phyloP scores from a whole-genome alignment of 2,888 invertebrate genomes.

The Hoplodrina blanda region DNA sequence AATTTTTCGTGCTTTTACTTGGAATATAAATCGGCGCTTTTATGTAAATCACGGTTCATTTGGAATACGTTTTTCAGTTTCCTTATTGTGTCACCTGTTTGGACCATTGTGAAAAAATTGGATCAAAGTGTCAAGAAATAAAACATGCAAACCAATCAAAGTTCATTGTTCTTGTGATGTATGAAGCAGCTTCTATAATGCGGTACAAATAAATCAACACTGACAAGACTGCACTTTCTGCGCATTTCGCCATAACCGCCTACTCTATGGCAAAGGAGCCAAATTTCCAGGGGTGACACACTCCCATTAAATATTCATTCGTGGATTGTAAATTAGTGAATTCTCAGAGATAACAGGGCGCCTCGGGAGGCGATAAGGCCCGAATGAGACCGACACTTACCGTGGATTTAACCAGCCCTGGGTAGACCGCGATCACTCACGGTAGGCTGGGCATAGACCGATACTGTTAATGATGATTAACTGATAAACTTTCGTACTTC shows the following conservation, averaged over 20 bases:
- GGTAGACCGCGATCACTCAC: slow-evolving; percentile 62
- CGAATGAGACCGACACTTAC: slow-evolving; percentile 66
- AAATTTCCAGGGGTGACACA: slow-evolving; percentile 85
- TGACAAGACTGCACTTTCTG: slow-evolving; percentile 44
- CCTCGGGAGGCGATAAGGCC: slow-evolving; percentile 74
- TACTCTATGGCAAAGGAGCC: slow-evolving; percentile 63
- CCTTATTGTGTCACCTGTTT: slow-evolving; percentile 32
- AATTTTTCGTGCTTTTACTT: slow-evolving; percentile 44
- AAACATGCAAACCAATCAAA: not conserved
- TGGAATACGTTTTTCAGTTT: slow-evolving; percentile 44
- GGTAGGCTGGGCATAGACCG: slow-evolving; percentile 49
- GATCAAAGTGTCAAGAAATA: not conserved
- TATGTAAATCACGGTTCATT: slow-evolving; percentile 51
- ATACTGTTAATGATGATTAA: slow-evolving; percentile 54
- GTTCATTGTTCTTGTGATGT: not conserved
- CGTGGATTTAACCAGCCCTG: slow-evolving; percentile 66
- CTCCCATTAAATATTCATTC: slow-evolving; percentile 86
- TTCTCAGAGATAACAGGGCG: slow-evolving; percentile 76
- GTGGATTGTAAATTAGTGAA: slow-evolving; percentile 87
- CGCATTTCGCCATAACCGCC: slow-evolving; percentile 58
- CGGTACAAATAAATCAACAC: slow-evolving; percentile 13
- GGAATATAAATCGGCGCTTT: slow-evolving; percentile 39
- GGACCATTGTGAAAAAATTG: slow-evolving; percentile 3
- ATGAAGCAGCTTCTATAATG: not conserved
- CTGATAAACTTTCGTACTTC: slow-evolving; percentile 50